Percentiles rank a stretch among this genome's conserved stretches.
These are phyloP conservation scores for Triplophysa rosa DNA, from an alignment of 2,113 vertebrate genomes.

Conservation along the genomic window DNA sequence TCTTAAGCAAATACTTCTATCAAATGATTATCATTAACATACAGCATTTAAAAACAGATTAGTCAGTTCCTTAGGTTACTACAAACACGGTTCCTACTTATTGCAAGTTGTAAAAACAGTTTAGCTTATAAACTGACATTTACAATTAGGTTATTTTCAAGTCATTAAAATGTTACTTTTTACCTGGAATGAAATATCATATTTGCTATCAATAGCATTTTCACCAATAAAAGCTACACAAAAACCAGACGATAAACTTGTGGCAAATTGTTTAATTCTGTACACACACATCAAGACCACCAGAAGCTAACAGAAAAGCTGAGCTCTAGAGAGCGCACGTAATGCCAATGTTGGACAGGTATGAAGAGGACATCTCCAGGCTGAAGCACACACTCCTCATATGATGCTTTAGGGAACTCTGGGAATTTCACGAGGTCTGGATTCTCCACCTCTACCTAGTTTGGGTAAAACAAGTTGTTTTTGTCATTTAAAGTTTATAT, in stretches of 20 bases:
- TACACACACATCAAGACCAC: slow-evolving; percentile 82
- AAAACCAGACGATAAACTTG: neutral
- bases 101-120: no score
- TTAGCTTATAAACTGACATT: no score
- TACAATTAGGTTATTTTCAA: no score
- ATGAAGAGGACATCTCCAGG: slow-evolving; percentile 94
- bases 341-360: slow-evolving; percentile 89
- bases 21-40: no score
- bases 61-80: neutral
- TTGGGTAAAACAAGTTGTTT: slow-evolving; percentile 17
- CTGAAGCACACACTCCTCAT: slow-evolving; percentile 82
- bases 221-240: neutral
- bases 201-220: neutral
- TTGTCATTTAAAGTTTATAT: neutral
- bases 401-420: slow-evolving; percentile 77
- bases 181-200: no score
- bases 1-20: neutral
- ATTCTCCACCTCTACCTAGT: slow-evolving; percentile 89
- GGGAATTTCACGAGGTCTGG: slow-evolving; percentile 84
- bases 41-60: neutral
- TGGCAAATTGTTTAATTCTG: neutral
- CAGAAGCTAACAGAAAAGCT: slow-evolving; percentile 98
- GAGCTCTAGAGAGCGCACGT: slow-evolving; percentile 84
- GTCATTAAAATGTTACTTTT: no score
- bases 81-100: neutral